phyloP scores from a whole-genome alignment of 2,888 invertebrate species.

The Linnaemya vulpina region DNA sequence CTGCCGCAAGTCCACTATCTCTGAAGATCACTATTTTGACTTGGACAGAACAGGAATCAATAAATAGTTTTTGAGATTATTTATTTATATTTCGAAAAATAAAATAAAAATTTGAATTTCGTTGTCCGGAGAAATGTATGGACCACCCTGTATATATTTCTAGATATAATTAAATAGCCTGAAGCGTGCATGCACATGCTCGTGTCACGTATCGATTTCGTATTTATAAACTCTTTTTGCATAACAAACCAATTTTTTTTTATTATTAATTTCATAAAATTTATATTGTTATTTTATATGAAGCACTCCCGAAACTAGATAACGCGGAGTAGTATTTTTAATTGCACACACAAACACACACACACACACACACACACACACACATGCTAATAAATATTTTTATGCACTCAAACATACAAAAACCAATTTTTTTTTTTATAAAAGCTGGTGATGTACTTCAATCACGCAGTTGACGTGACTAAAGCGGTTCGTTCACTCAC shows the following conservation, averaged over 20 bases:
- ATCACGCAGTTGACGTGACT: background rate
- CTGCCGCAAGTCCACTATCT: too few species aligned
- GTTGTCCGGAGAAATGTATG: too few species aligned
- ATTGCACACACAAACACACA: slow-evolving; percentile 28
- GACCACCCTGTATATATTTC: too few species aligned
- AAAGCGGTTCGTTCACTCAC: too few species aligned
- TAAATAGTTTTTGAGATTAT: too few species aligned
- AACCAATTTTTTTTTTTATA: background rate
- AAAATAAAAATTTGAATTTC: too few species aligned
- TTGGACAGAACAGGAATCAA: too few species aligned
- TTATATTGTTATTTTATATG: slow-evolving; percentile 52
- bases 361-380: background rate
- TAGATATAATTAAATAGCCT: background rate
- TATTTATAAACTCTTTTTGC: slow-evolving; percentile 68
- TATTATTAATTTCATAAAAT: slow-evolving; percentile 1
- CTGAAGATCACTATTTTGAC: too few species aligned
- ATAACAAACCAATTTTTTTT: slow-evolving; percentile 31
- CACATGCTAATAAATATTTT: background rate
- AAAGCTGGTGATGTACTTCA: background rate
- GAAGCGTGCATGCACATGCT: background rate
- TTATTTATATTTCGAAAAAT: too few species aligned
- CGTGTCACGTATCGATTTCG: slow-evolving; percentile 37
- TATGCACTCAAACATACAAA: too few species aligned
- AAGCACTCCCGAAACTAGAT: slow-evolving; percentile 69
- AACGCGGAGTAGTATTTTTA: slow-evolving; percentile 51